A percentile compares a stretch with the other conserved stretches of the same genome.
Evolutionary conservation across 2,113 vertebrate species (phyloP).

Genomic region (Clinocottus analis): DNA sequence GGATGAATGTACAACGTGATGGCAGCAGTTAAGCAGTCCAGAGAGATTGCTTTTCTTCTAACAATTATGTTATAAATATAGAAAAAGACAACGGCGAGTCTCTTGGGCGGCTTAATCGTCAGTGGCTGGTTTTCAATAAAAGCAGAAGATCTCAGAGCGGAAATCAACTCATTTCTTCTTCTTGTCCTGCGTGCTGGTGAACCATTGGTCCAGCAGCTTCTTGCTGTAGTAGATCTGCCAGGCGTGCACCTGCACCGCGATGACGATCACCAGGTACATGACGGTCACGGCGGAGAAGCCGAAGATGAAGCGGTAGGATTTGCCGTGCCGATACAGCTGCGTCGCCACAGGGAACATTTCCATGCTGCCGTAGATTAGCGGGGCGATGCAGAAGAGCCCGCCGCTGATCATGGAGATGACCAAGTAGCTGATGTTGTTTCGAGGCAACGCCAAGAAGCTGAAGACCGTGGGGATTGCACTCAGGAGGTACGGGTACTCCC

Average conservation of each 20-base stretch:
- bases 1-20: conserved; percentile 16
- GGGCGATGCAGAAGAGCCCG: conserved; percentile 93
- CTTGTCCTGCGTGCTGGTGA: conserved; percentile 95
- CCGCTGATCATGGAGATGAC: conserved; percentile 97
- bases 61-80: conserved; percentile 62
- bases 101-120: conserved; percentile 1
- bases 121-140: not conserved
- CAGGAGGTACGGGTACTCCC: conserved; percentile 96
- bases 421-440: conserved; percentile 98
- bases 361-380: conserved; percentile 95
- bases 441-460: conserved; percentile 91
- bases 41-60: conserved; percentile 2
- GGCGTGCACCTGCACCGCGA: conserved; percentile 92
- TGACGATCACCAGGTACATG: conserved; percentile 93
- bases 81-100: conserved; percentile 35
- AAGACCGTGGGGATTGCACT: conserved; percentile 91
- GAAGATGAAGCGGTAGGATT: conserved; percentile 95
- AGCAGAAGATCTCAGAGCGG: not conserved
- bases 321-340: conserved; percentile 95
- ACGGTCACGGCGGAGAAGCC: conserved; percentile 91
- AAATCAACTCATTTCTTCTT: conserved; percentile 88
- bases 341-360: conserved; percentile 98
- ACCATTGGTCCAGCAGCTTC: conserved; percentile 97
- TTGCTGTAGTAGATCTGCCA: conserved; percentile 99
- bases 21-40: conserved; percentile 12